These are phyloP conservation scores for Cotesia glomerata DNA, from an alignment of 1,140 invertebrate genomes.

Conservation along the genomic window DNA sequence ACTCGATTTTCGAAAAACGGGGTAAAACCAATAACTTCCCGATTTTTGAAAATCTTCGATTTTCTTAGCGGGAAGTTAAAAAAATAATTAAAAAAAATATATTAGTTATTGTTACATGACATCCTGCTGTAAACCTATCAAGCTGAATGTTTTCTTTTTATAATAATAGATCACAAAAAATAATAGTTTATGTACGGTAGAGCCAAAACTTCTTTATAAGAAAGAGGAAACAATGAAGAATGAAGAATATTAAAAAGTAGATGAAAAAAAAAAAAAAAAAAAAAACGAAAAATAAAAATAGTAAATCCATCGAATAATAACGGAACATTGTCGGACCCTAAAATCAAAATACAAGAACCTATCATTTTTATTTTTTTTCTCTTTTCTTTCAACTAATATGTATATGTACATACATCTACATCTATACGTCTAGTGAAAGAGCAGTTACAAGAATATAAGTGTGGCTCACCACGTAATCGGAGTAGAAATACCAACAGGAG, in stretches of 20 bases:
- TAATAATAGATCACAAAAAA: no score
- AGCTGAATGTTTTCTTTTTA: no score
- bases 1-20: no score
- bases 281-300: not conserved
- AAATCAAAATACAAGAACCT: constrained; percentile 14
- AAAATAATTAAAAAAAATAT: no score
- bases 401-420: not conserved
- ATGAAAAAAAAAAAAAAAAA: not conserved
- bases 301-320: constrained; percentile 3
- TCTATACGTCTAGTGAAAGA: not conserved
- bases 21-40: no score
- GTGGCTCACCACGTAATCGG: constrained; percentile 5
- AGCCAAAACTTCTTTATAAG: no score
- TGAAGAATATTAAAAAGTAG: not conserved
- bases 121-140: no score
- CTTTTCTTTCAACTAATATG: not conserved
- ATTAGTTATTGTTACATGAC: no score
- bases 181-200: no score
- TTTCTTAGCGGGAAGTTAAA: no score
- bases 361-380: not conserved
- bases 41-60: no score
- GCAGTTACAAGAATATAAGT: not conserved
- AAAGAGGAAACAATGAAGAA: not conserved
- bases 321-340: not conserved
- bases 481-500: constrained; percentile 17